phyloP scores from a whole-genome alignment of 2,888 invertebrate species.

The Spatulosminthurus flaviceps region DNA sequence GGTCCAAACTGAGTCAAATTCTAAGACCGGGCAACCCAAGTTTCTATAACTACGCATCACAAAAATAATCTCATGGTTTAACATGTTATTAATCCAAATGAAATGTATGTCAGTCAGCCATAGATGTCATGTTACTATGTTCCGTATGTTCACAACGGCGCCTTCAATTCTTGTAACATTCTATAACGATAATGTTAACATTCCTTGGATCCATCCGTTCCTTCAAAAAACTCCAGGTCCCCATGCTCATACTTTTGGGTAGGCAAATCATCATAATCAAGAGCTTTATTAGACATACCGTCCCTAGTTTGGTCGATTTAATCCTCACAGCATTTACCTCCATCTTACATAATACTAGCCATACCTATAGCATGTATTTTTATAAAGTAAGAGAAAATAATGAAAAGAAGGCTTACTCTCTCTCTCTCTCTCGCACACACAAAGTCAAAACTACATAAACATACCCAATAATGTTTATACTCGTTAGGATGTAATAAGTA shows the following conservation, averaged over 20 bases:
- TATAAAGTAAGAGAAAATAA: neutral
- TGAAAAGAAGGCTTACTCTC: conserved; percentile 5
- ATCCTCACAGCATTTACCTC: too few species aligned
- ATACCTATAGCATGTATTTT: too few species aligned
- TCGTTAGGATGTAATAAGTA: neutral
- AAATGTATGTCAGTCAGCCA: conserved; percentile 14
- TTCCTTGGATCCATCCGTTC: neutral
- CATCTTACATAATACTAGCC: too few species aligned
- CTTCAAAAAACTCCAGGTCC: neutral
- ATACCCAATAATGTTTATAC: neutral
- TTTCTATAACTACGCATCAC: too few species aligned
- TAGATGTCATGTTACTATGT: neutral
- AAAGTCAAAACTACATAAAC: neutral
- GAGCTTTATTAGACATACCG: neutral
- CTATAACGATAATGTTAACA: neutral
- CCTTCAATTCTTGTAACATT: neutral
- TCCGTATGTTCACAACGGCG: neutral
- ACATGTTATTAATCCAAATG: neutral
- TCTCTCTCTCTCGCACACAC: neutral
- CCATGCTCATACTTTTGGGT: neutral
- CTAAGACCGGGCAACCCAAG: too few species aligned
- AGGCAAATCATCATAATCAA: conserved; percentile 18
- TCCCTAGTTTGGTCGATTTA: neutral
- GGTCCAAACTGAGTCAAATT: too few species aligned
- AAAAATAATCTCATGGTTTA: neutral